Evolutionary conservation across 2,113 vertebrate genomes (phyloP), one percentile per base, ranked within the genome.

Genomic region (Danionella cerebrum): DNA sequence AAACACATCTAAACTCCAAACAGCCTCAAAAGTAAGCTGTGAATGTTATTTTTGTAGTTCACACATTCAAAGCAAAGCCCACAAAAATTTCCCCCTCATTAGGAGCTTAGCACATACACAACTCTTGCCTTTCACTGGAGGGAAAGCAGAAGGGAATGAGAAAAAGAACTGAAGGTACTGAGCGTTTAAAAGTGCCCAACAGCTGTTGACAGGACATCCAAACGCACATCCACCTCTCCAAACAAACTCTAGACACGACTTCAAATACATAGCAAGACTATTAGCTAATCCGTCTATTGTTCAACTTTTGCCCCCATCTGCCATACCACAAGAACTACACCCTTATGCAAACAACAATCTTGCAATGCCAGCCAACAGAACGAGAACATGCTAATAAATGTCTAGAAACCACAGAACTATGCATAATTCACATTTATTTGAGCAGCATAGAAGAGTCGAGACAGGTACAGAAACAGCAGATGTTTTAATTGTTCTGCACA

Each of bases 201-300:
- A 84, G 84, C 35, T 83, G 84, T 78, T 82, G 80, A 1, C 54
- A 75, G 87, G 85, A 82, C 85, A 84, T 89, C 89, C 88, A 81
- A 84, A 84, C 71, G 88, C 71, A 86, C 81, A 85, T 71, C 83
- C 80, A 84, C 80, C 79, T 86, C 82, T 84, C 87, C 83, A 91
- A 91, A 93, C 88, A 92, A 93, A 93, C 80, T 90, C 80, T n/a
- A 85, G 84, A 82, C 86, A 87, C 73, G 75, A 84, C 89, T 91
- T 94, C 88, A 91, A 90, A 90, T 88, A 77, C 88, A 90, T 91
- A 91, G 83, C 86, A 85, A 87, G 84, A 89, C 87, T 90, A 87
- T 91, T 89, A 93, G 89, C 84, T 89, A 90, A 91, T 91, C 87
- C 81, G 80, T 89, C 84, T 82, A 89, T 91, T 92, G 90, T 91